phyloP scores from a whole-genome alignment of 2,797 vertebrate genomes.

The Gymnoscopelus microlampas region DNA sequence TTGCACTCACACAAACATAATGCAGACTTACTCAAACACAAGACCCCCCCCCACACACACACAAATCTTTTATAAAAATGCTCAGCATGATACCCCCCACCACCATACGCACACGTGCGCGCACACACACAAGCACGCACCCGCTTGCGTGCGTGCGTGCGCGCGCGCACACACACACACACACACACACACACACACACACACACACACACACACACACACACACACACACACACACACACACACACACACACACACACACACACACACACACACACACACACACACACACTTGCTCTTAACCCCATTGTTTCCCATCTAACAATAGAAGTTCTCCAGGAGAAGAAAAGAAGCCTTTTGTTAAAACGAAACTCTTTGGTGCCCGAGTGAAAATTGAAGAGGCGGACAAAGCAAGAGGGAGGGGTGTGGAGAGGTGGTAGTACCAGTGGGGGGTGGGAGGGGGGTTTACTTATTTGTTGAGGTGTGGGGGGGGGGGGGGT shows the following conservation, averaged over 20 bases:
- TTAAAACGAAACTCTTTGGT: conserved; percentile 82
- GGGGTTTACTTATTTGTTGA: conserved; percentile 56
- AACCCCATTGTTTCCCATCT: conserved; percentile 82
- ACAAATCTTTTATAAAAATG: conserved; percentile 46
- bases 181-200: too few relatives aligned
- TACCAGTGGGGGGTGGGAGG: background rate
- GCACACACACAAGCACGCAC: background rate
- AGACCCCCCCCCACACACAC: conserved; percentile 18
- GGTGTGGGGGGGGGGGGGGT: conserved; percentile 29
- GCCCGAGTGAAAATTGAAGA: conserved; percentile 75
- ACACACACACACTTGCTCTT: conserved; percentile 19
- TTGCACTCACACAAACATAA: conserved; percentile 11
- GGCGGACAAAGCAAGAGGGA: conserved; percentile 63
- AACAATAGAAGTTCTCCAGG: conserved; percentile 81
- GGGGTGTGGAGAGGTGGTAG: conserved; percentile 38
- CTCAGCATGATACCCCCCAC: conserved; percentile 73
- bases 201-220: too few relatives aligned
- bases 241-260: background rate
- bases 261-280: too few relatives aligned
- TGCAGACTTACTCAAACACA: background rate
- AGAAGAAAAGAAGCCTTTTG: conserved; percentile 76
- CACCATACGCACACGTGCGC: conserved; percentile 59
- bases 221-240: too few relatives aligned
- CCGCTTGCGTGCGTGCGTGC: conserved; percentile 13
- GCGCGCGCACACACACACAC: too few relatives aligned